These are phyloP conservation scores for Syndactyla subalaris DNA, from an alignment of 2,797 vertebrate species.

Conservation along the genomic window DNA sequence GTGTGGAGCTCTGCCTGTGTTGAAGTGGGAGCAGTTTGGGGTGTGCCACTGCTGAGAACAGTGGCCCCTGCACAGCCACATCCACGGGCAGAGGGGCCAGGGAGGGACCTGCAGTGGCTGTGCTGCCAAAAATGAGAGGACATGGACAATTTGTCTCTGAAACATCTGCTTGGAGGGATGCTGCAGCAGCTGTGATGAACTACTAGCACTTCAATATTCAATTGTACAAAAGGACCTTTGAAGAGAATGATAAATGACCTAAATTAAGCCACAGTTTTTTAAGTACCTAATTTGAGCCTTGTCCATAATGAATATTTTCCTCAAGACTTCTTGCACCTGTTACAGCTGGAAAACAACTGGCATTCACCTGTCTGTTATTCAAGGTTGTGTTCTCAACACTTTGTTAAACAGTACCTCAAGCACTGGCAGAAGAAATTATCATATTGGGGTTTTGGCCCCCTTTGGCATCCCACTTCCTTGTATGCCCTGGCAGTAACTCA, in stretches of 20 bases:
- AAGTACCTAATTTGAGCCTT: slow-evolving; percentile 77
- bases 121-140: slow-evolving; percentile 56
- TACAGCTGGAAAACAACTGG: slow-evolving; percentile 60
- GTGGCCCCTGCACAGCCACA: slow-evolving; percentile 59
- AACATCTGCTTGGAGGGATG: slow-evolving; percentile 80
- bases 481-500: neutral
- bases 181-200: slow-evolving; percentile 78
- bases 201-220: slow-evolving; percentile 77
- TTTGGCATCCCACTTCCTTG: neutral
- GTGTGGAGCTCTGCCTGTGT: neutral
- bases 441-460: neutral
- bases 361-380: slow-evolving; percentile 36
- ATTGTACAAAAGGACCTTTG: slow-evolving; percentile 76
- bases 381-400: slow-evolving; percentile 31
- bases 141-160: slow-evolving; percentile 50
- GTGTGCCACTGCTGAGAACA: neutral
- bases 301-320: slow-evolving; percentile 75
- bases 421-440: neutral
- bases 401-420: slow-evolving; percentile 33
- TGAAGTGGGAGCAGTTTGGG: neutral
- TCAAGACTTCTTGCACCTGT: slow-evolving; percentile 80
- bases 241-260: slow-evolving; percentile 79
- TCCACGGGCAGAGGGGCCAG: slow-evolving; percentile 56
- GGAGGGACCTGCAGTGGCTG: slow-evolving; percentile 40
- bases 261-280: slow-evolving; percentile 78